Base-by-base conservation (phyloP, 1,140 invertebrate genomes). In the Brachionus paranguensis region DNA sequence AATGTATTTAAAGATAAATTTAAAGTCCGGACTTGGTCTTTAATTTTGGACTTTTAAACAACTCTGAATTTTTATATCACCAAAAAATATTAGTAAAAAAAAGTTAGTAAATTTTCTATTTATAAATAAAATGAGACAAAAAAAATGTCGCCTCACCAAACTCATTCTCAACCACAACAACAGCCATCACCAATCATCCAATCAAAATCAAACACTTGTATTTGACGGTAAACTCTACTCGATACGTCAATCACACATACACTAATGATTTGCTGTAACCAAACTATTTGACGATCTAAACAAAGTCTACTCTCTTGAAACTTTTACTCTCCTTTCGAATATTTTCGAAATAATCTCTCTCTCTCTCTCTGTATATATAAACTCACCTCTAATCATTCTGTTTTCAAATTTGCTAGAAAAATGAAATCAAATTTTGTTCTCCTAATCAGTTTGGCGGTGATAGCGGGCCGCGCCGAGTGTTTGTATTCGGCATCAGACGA, bases 401-500 rank as follows among this genome's bases (percentile, higher is more conserved):
- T 74, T 6, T 37, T 74, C 11, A 27, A 74, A 74, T 45, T 70
- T 70, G 3, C 1, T 17, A 70, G 6, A 76, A 20, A 74, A 24
- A 76, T 76, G 72, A n/a, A 50, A 29, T 6, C 4, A 76, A 76
- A 76, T n/a, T 10, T 72, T 7, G 14, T 27, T 47, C 14, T 24
- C 11, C 50, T 76, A 5, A 47, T 76, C 14, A n/a, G 45, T 76
- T 76, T 76, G 47, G 24, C 14, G 2, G 20, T 50, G 17, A 12
- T 76, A 27, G 2, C 27, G 3, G 47, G 47, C 24, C 72, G 53
- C 1, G 12, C 12, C 24, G 17, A 76, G 50, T 76, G 20, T 27
- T 33, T 76, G 20, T 81, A 81, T 14, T 81, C 78, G 43, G 43
- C 93, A 11, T 91, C 93, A 1, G 94, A 94, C 84, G 94, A 94